A percentile compares a stretch with the other conserved stretches of the same genome.
These are phyloP conservation scores for Chiloscyllium plagiosum DNA, from an alignment of 2,113 vertebrate species.

Conservation along the genomic window DNA sequence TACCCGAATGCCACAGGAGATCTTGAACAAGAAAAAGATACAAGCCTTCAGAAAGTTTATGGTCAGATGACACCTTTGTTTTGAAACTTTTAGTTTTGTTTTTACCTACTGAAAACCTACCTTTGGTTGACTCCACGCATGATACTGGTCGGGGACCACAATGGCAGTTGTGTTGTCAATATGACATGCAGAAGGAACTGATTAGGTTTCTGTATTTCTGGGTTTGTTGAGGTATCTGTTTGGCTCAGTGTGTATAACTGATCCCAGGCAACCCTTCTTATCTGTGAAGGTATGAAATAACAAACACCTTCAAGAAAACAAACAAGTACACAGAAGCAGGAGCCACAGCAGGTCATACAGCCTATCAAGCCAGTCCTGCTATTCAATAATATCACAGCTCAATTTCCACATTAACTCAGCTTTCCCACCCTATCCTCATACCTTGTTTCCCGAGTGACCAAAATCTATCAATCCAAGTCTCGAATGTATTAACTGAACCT, in stretches of 20 bases:
- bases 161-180: conserved; percentile 85
- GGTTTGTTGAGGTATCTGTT: conserved; percentile 81
- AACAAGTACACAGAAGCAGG: background rate
- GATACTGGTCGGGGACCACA: conserved; percentile 95
- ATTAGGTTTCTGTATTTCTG: conserved; percentile 90
- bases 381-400: too few relatives aligned
- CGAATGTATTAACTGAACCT: too few relatives aligned
- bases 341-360: too few relatives aligned
- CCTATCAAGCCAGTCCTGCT: too few relatives aligned
- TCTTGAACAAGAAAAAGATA: background rate
- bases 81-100: background rate
- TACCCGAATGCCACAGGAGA: background rate
- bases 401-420: too few relatives aligned
- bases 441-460: too few relatives aligned
- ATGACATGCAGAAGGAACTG: conserved; percentile 85
- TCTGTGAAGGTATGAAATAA: conserved; percentile 57
- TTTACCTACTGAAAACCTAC: conserved; percentile 48
- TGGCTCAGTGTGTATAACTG: conserved; percentile 95
- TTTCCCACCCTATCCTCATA: too few relatives aligned
- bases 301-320: background rate
- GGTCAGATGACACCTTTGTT: background rate
- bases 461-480: too few relatives aligned
- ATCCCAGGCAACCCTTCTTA: conserved; percentile 91
- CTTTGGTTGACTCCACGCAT: conserved; percentile 98
- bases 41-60: background rate